Conservation (phyloP, 2,888 invertebrate genomes). For the Leptinotarsa juncta region DNA sequence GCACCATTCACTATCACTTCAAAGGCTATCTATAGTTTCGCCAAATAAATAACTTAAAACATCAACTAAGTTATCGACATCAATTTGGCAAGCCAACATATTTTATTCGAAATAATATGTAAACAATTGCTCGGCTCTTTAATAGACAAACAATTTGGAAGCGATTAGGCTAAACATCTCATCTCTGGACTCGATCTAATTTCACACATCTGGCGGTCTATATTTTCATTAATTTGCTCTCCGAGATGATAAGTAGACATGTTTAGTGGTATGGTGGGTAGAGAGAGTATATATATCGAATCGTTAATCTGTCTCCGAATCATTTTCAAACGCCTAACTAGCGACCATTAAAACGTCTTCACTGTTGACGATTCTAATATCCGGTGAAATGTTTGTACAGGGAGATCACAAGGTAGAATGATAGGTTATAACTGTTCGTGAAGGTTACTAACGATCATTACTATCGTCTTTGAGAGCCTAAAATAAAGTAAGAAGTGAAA, state of each 20-base stretch:
- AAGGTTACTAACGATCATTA: neutral
- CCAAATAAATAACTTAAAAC: neutral
- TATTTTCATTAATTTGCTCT: conserved; percentile 53
- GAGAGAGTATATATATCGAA: conserved; percentile 58
- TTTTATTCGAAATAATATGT: conserved; percentile 25
- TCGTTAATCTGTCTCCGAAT: conserved; percentile 63
- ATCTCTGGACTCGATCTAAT: conserved; percentile 46
- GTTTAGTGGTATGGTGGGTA: conserved; percentile 53
- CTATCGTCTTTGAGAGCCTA: neutral
- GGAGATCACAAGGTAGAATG: conserved; percentile 28
- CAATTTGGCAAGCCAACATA: conserved; percentile 14
- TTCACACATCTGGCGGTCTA: conserved; percentile 50
- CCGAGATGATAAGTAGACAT: conserved; percentile 59
- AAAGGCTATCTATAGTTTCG: neutral
- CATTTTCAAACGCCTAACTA: conserved; percentile 63
- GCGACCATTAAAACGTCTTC: conserved; percentile 62
- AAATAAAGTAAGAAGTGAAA: neutral
- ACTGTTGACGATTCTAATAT: conserved; percentile 59
- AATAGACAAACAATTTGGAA: conserved; percentile 44
- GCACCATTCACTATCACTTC: neutral
- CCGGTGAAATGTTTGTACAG: conserved; percentile 50
- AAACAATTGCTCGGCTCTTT: conserved; percentile 30
- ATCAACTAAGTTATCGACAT: conserved; percentile 22
- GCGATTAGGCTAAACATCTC: conserved; percentile 44
- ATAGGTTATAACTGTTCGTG: neutral